Base-by-base conservation (phyloP, 2,797 vertebrate genomes). In the Enoplosus armatus region DNA sequence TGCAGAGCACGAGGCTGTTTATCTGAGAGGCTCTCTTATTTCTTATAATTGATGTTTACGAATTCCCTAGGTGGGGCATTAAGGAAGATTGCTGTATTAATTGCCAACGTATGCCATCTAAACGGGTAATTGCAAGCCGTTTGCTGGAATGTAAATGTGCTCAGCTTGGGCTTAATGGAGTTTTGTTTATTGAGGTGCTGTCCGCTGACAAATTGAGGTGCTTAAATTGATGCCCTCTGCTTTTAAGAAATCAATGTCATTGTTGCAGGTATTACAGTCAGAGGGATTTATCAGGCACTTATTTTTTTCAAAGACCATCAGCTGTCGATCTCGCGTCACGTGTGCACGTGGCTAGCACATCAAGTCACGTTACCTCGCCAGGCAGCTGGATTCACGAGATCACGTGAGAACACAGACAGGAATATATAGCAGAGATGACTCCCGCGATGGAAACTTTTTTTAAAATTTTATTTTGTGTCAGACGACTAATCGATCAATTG, bases 71-170 rank as follows among this genome's bases (percentile, higher is more conserved):
- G 79, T 84, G 81, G 85, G 66, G 76, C 84, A 87, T 87, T 80
- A 88, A 87, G 69, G 80, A 75, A 89, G 86, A 92, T 90, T 88
- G 83, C 88, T 82, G 72, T 88, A 93, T 94, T 95, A 93, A 94
- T 94, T 94, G 87, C 88, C 48, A 61, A 68, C 29, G 76, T 83
- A 81, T 75, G 75, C 73, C 56, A 62, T 83, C 72, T 85, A 84
- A 90, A 89, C 6, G 31, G 70, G 70, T 91, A 83, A 92, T 90
- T 90, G 85, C 83, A 51, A 62, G 79, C 79, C 48, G 63, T 89
- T 89, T 84, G 75, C 77, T 37, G 80, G 79, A 69, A 86, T 85
- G 69, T 80, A 77, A 91, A 90, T 89, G 78, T 29, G 45, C 86
- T 80, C 79, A 9, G 77, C 65, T 87, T 61, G 54, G 45, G 56